Percentiles rank a stretch among this genome's conserved stretches.
Conservation (phyloP, 2,888 invertebrate genomes). For the Rambutsinella grinnellia region DNA sequence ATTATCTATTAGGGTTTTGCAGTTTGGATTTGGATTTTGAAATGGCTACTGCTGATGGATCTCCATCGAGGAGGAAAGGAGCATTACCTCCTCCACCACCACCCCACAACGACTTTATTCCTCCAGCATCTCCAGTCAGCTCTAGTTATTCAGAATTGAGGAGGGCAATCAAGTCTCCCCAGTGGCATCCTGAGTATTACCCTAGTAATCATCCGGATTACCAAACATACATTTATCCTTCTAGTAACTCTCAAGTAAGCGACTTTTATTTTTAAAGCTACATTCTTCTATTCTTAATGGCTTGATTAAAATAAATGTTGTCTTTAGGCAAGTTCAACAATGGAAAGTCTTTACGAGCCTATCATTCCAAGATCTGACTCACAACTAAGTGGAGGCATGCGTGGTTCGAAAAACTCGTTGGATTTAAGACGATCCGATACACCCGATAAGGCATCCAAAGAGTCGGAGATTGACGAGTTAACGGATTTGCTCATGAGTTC, state of each 20-base stretch:
- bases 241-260: conserved; percentile 62
- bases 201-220: conserved; percentile 59
- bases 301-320: not conserved
- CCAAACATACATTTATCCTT: conserved; percentile 63
- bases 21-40: no score
- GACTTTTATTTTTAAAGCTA: not conserved
- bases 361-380: conserved; percentile 64
- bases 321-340: conserved; percentile 62
- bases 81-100: conserved; percentile 67
- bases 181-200: conserved; percentile 68
- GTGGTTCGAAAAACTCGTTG: conserved; percentile 57
- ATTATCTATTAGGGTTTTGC: not conserved
- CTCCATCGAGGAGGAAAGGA: conserved; percentile 46
- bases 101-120: conserved; percentile 78
- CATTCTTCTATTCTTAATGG: not conserved
- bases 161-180: conserved; percentile 80
- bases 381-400: conserved; percentile 58
- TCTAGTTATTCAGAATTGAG: conserved; percentile 90
- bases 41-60: conserved; percentile 44
- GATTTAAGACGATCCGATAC: conserved; percentile 55
- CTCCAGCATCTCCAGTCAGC: conserved; percentile 90
- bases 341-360: conserved; percentile 64
- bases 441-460: conserved; percentile 72
- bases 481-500: conserved; percentile 91
- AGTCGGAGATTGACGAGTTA: conserved; percentile 89